Conservation (phyloP, 2,888 invertebrate genomes). For the Gymnoscelis rufifasciata region DNA sequence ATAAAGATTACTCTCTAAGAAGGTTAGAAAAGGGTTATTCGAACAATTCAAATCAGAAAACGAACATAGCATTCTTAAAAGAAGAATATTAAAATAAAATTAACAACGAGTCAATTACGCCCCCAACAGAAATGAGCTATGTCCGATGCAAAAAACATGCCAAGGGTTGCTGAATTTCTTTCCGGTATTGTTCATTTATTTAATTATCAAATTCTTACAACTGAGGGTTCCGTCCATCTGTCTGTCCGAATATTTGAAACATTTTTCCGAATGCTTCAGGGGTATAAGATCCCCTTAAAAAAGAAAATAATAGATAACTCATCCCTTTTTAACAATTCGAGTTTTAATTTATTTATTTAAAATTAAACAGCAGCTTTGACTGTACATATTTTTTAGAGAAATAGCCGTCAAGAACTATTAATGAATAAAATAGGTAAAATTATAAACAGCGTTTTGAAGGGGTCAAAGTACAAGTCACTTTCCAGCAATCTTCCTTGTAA, state of each 20-base stretch:
- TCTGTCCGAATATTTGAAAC: slow-evolving; percentile 68
- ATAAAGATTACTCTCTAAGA: too few species aligned
- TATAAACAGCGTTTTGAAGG: slow-evolving; percentile 58
- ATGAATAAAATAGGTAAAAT: slow-evolving; percentile 49
- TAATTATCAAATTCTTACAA: slow-evolving; percentile 77
- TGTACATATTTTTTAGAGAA: too few species aligned
- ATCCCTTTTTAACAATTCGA: too few species aligned
- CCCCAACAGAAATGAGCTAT: slow-evolving; percentile 63
- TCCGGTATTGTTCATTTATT: slow-evolving; percentile 70
- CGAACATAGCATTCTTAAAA: slow-evolving; percentile 38
- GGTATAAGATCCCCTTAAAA: neutral
- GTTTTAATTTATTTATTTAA: too few species aligned
- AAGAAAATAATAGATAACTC: neutral
- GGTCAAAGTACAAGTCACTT: slow-evolving; percentile 72
- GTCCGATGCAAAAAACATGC: slow-evolving; percentile 64
- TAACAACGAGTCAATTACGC: slow-evolving; percentile 69
- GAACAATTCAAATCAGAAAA: slow-evolving; percentile 19
- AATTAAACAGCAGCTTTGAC: too few species aligned
- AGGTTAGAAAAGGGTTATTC: slow-evolving; percentile 14
- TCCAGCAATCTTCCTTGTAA: slow-evolving; percentile 69
- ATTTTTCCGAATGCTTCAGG: slow-evolving; percentile 14
- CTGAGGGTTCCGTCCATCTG: slow-evolving; percentile 53
- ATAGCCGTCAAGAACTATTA: slow-evolving; percentile 29
- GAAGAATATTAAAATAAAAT: slow-evolving; percentile 56
- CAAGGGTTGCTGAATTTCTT: slow-evolving; percentile 73